Base-by-base conservation (phyloP, 2,113 vertebrate species). In the Gasterosteus aculeatus region DNA sequence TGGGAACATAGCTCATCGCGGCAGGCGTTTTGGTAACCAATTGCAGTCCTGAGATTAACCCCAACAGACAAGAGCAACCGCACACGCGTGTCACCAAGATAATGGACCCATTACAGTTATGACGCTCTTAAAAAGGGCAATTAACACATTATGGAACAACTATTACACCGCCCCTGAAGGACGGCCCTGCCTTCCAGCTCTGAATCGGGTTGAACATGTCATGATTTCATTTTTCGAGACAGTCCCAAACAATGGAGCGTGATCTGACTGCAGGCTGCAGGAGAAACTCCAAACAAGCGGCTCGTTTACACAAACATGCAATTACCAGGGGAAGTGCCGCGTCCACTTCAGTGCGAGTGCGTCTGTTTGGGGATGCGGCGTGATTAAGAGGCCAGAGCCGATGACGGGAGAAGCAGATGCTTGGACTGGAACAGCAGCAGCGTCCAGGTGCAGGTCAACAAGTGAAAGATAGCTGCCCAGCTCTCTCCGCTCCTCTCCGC, bases 1-100 rank as follows among this genome's bases (percentile, higher is more conserved):
- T 54, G 61, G 88, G 69, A 69, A 87, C 88, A 88, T 62, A 3
- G 68, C 77, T 74, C 69, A 77, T 88, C 81, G 87, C 77, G 56
- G 47, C 63, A 8, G 62, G 33, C n/a, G 70, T 75, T 80, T 80
- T 60, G 81, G 75, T 86, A 89, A 87, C 69, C 69, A 22, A 51
- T 22, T 49, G 65, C 75, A 82, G 80, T 58, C 80, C 71, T 69
- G 26, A 69, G 67, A 78, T 88, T 81, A 75, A 5, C 6, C 82
- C 39, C 78, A 81, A 87, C 57, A 76, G 69, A 44, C 59, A 26
- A 22, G 53, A 5, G 57, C 47, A 71, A 66, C 51, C 75, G 74
- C 75, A n/a, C 31, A 26, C 12, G 39, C 51, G 31, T 35, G 29
- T 3, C 49, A 33, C 60, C 47, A 44, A 31, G 66, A 70, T 61